phyloP scores from a whole-genome alignment of 1,140 invertebrate species.

The Tyrophagus putrescentiae region DNA sequence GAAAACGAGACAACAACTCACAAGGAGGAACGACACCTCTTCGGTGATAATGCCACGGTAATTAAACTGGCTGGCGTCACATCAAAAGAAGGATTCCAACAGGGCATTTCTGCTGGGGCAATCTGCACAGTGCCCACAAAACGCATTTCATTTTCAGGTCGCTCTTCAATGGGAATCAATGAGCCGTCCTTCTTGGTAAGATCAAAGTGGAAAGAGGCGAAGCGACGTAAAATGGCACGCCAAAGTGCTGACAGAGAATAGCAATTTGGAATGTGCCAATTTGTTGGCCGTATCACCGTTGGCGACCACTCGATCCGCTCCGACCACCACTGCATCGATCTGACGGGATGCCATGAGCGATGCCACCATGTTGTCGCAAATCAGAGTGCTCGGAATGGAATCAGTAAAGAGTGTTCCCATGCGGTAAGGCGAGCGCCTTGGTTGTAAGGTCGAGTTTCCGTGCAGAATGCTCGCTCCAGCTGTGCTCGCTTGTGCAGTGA shows the following conservation, averaged over 20 bases:
- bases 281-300: constrained; percentile 99
- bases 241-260: constrained; percentile 72
- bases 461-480: constrained; percentile 76
- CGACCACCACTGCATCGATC: constrained; percentile 42
- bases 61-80: constrained; percentile 88
- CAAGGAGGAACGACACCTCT: constrained; percentile 60
- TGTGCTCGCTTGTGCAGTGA: constrained; percentile 51
- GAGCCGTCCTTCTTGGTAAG: constrained; percentile 57
- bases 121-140: constrained; percentile 62
- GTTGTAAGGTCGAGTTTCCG: constrained; percentile 94
- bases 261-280: constrained; percentile 94
- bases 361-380: constrained; percentile 89
- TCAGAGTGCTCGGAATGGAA: constrained; percentile 75
- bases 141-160: constrained; percentile 76
- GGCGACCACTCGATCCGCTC: constrained; percentile 39
- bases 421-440: constrained; percentile 89
- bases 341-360: constrained; percentile 57
- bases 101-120: constrained; percentile 69
- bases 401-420: constrained; percentile 85
- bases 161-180: constrained; percentile 81
- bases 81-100: constrained; percentile 99
- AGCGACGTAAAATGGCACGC: constrained; percentile 87
- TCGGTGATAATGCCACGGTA: constrained; percentile 83
- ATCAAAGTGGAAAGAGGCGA: constrained; percentile 83
- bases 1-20: constrained; percentile 29